These are phyloP conservation scores for Anguilla marmorata DNA, from an alignment of 2,797 vertebrate genomes.

Conservation along the genomic window DNA sequence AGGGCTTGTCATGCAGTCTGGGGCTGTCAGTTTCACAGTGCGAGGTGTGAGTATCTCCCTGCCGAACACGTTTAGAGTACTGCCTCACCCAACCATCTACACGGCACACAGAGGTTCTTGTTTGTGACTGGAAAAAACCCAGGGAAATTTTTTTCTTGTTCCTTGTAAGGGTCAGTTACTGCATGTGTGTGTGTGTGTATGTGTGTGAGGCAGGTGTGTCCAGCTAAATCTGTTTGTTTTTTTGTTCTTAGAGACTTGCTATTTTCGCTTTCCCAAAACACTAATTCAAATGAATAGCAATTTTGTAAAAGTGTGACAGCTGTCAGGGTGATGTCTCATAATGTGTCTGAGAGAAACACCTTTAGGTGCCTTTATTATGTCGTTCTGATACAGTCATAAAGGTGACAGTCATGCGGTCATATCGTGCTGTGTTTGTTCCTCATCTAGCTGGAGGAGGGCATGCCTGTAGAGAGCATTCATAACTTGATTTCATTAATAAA, in stretches of 20 bases:
- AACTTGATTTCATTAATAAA: background rate
- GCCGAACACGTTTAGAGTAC: background rate
- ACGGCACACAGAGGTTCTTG: background rate
- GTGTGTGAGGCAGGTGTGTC: background rate
- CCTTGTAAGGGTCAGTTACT: background rate
- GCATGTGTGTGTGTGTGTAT: background rate
- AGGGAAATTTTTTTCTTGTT: background rate
- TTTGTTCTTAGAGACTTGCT: background rate
- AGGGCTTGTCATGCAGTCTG: background rate
- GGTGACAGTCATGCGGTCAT: background rate
- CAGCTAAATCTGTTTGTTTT: too few relatives aligned
- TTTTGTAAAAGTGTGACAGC: background rate
- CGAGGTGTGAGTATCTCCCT: background rate
- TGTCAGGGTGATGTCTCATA: background rate
- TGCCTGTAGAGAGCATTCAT: background rate
- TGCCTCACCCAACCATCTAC: background rate
- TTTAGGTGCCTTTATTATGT: background rate
- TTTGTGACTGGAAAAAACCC: background rate
- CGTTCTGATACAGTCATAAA: background rate
- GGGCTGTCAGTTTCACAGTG: background rate
- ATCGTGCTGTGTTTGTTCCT: background rate
- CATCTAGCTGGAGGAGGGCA: background rate
- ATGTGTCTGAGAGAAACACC: background rate
- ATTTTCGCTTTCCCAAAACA: background rate
- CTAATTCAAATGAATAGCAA: background rate